Evolutionary conservation across 2,888 invertebrate genomes (phyloP).

Genomic region (Ommatoiulus sabulosus): DNA sequence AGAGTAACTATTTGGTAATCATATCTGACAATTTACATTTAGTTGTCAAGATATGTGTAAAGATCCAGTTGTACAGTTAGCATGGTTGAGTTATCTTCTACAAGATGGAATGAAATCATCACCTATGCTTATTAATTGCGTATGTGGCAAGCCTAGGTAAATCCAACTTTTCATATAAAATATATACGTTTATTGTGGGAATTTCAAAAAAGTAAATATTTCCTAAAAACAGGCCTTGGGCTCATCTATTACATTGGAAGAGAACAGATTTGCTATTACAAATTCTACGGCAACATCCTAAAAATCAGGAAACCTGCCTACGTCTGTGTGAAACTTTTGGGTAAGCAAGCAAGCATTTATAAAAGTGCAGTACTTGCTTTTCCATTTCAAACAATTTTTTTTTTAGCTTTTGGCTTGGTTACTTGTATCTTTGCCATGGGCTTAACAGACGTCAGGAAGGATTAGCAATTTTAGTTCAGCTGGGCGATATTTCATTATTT

Average conservation of each 20-base stretch:
- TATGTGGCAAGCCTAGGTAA: slow-evolving; percentile 54
- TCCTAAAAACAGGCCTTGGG: slow-evolving; percentile 14
- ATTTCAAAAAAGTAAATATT: neutral
- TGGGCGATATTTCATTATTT: slow-evolving; percentile 47
- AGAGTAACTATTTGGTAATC: neutral
- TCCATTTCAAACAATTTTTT: neutral
- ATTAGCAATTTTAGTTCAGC: neutral
- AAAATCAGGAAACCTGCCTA: neutral
- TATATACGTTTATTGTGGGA: too few relatives aligned
- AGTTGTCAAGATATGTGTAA: slow-evolving; percentile 15
- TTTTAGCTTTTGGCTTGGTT: slow-evolving; percentile 54
- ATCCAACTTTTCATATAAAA: neutral
- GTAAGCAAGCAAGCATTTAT: neutral
- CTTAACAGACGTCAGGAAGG: neutral
- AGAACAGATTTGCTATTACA: slow-evolving; percentile 48
- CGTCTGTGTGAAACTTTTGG: slow-evolving; percentile 44
- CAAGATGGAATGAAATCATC: neutral
- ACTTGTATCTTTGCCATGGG: slow-evolving; percentile 8
- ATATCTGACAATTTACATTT: neutral
- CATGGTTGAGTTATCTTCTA: slow-evolving; percentile 23
- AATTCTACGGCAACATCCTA: neutral
- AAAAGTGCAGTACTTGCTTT: too few relatives aligned
- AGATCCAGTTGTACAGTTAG: slow-evolving; percentile 44
- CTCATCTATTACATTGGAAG: slow-evolving; percentile 51
- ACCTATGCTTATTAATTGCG: slow-evolving; percentile 4